Evolutionary conservation across 1,140 invertebrate genomes (phyloP).

Genomic region (Drosophila nannoptera): DNA sequence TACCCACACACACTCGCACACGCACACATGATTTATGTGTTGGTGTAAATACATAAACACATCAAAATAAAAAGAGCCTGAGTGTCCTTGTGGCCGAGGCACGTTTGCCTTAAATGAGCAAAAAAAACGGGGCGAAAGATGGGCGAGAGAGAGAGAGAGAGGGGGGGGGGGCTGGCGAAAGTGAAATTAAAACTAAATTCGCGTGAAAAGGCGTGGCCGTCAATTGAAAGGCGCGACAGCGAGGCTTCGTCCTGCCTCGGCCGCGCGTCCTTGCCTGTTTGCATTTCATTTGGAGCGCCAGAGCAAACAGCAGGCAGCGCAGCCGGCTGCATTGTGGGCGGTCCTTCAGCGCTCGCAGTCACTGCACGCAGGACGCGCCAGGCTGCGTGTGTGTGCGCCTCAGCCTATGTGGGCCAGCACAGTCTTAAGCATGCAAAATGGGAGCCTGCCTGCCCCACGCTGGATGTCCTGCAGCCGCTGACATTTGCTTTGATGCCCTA

Average conservation of each 20-base stretch:
- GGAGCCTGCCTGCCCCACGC: slow-evolving; percentile 13
- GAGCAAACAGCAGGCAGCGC: slow-evolving; percentile 26
- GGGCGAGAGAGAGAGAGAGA: background rate
- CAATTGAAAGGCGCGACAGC: slow-evolving; percentile 46
- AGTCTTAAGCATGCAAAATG: slow-evolving; percentile 67
- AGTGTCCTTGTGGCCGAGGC: slow-evolving; percentile 62
- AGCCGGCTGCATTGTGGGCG: slow-evolving; percentile 22
- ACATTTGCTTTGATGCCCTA: slow-evolving; percentile 8
- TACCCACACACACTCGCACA: slow-evolving; percentile 19
- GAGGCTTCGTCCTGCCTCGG: background rate
- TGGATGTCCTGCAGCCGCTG: background rate
- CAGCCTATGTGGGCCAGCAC: slow-evolving; percentile 11
- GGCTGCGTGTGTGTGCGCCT: slow-evolving; percentile 7
- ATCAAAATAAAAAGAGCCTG: slow-evolving; percentile 48
- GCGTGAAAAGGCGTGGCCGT: slow-evolving; percentile 45
- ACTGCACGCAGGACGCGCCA: slow-evolving; percentile 48
- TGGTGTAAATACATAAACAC: slow-evolving; percentile 74
- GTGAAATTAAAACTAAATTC: slow-evolving; percentile 74
- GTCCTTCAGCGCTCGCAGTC: slow-evolving; percentile 63
- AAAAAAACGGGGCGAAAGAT: slow-evolving; percentile 25
- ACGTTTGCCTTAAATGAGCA: slow-evolving; percentile 66
- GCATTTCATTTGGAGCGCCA: slow-evolving; percentile 54
- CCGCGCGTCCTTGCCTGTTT: slow-evolving; percentile 36
- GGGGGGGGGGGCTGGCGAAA: slow-evolving; percentile 39
- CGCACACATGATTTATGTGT: slow-evolving; percentile 59